phyloP scores from a whole-genome alignment of 2,113 vertebrate genomes.

The Myotis davidii region DNA sequence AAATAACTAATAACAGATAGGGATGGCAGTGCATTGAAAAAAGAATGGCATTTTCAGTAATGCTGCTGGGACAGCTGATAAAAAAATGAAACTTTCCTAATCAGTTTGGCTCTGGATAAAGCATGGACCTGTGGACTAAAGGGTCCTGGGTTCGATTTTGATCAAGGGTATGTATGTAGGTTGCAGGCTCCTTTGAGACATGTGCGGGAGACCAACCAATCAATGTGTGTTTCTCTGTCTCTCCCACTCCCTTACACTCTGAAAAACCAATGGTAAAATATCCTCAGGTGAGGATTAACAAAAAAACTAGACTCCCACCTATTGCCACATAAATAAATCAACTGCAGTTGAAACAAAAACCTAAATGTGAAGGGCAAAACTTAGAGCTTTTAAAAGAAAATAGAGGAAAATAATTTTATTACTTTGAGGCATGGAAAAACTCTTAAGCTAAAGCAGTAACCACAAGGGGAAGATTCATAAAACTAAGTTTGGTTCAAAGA shows the following conservation, averaged over 20 bases:
- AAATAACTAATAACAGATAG: neutral
- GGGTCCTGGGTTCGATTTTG: too few species aligned
- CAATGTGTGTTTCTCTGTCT: too few species aligned
- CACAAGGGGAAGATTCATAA: neutral
- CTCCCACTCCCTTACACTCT: too few species aligned
- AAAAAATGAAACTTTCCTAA: neutral
- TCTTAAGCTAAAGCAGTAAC: neutral
- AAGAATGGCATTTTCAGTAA: constrained; percentile 21
- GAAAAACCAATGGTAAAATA: too few species aligned
- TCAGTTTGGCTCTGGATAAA: too few species aligned
- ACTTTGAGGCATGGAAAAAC: neutral
- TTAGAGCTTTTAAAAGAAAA: neutral
- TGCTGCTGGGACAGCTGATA: neutral
- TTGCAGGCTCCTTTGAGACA: too few species aligned
- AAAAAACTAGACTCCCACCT: neutral
- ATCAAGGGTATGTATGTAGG: too few species aligned
- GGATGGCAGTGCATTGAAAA: neutral
- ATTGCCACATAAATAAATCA: neutral
- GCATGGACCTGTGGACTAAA: too few species aligned
- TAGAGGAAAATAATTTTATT: neutral
- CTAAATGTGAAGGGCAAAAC: neutral
- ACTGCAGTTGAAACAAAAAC: neutral
- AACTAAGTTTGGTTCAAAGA: constrained; percentile 9
- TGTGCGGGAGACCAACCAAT: too few species aligned
- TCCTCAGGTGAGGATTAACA: too few species aligned